Evolutionary conservation across 1,140 invertebrate species (phyloP), one percentile per base, ranked within the genome.

Genomic region (Lepidotrigona ventralis): DNA sequence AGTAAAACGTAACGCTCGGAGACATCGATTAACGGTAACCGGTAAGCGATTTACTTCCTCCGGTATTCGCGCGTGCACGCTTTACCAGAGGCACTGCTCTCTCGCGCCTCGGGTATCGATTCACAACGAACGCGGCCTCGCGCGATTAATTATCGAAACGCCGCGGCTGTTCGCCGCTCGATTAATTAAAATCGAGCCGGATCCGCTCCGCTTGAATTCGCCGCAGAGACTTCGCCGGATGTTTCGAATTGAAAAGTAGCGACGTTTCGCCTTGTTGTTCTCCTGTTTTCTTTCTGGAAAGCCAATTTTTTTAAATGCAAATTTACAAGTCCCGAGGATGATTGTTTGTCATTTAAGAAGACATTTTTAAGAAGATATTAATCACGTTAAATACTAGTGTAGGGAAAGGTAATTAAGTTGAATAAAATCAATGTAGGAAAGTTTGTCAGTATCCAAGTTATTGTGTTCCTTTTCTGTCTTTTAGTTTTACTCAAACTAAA

Each of bases 1-100:
- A 92, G 91, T 91, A 91, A 92, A 91, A 91, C 89, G 88, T 91
- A 90, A 91, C 87, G 88, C 86, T 84, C 88, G 87, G 85, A 85
- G 90, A 91, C 91, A 91, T 89, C 90, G 90, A 92, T 92, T 91
- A 92, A 92, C 91, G 90, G 89, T 92, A 91, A 91, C 89, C 39
- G 88, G 88, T 89, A 90, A 88, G 90, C 85, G 86, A 90, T 86
- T 91, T 89, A 92, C 90, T 89, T 46, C 73, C 72, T 56, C 85
- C 75, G 81, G 79, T 85, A 82, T 87, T 88, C 84, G 68, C 54
- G 21, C 54, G 79, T 80, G 74, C 64, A 79, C 80, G 76, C 71
- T 78, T 84, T 75, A n/a, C n/a, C 81, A 70, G 63, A 84, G 69
- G 71, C 39, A 46, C 66, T 63, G 66, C 66, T 46, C 39, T 46